Percentiles rank a stretch among this genome's conserved stretches.
These are phyloP conservation scores for Notarius lentiginosus DNA, from an alignment of 2,113 vertebrate species.

Conservation along the genomic window DNA sequence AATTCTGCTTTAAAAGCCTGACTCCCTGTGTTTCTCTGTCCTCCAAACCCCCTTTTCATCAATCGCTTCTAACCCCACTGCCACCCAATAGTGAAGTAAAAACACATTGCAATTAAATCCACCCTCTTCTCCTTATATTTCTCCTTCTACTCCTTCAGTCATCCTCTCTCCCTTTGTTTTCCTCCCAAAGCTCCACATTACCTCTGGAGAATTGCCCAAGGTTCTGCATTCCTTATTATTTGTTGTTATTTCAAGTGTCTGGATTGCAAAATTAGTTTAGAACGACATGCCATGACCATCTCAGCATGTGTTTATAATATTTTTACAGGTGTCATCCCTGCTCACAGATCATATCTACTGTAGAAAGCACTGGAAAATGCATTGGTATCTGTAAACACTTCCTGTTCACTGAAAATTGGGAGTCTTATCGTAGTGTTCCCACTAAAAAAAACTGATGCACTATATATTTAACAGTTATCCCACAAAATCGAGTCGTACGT, in stretches of 20 bases:
- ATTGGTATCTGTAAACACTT: neutral
- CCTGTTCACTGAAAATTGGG: neutral
- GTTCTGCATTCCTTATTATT: slow-evolving; percentile 16
- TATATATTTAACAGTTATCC: neutral
- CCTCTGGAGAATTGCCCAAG: slow-evolving; percentile 2
- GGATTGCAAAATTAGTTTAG: neutral
- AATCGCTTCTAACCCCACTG: slow-evolving; percentile 36
- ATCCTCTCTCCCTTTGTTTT: slow-evolving; percentile 27
- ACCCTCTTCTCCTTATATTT: slow-evolving; percentile 56
- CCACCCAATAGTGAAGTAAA: slow-evolving; percentile 57
- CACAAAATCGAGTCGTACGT: too few relatives aligned
- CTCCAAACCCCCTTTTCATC: slow-evolving; percentile 40
- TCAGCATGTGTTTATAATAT: neutral
- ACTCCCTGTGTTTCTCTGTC: slow-evolving; percentile 34
- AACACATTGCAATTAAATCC: slow-evolving; percentile 60
- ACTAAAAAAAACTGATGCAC: neutral
- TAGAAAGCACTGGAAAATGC: neutral
- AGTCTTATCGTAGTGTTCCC: neutral
- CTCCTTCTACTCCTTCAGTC: slow-evolving; percentile 32
- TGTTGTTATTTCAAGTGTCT: slow-evolving; percentile 1
- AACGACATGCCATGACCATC: neutral
- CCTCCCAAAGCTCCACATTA: neutral
- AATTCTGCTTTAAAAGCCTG: slow-evolving; percentile 31
- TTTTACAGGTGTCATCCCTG: neutral
- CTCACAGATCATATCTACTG: neutral